Percentiles rank a stretch among this genome's conserved stretches.
These are phyloP conservation scores for Coregonus suidteri DNA, from an alignment of 2,797 vertebrate species.

Conservation along the genomic window DNA sequence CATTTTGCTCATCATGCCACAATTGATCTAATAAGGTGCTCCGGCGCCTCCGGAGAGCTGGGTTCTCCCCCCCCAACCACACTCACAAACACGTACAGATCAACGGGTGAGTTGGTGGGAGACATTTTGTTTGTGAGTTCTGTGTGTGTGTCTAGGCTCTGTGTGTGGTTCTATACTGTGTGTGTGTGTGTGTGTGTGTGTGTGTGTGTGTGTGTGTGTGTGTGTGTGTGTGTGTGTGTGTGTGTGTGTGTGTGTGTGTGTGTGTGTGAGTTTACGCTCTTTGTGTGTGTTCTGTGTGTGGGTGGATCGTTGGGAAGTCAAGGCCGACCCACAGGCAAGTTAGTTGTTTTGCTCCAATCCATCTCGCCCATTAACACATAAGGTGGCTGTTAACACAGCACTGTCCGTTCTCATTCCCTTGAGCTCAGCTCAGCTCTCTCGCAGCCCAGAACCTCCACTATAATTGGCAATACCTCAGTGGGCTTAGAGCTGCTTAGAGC, in stretches of 20 bases:
- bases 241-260: slow-evolving; percentile 8
- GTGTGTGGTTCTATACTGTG: slow-evolving; percentile 23
- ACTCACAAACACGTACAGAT: no score
- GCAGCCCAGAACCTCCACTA: neutral
- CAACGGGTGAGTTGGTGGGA: no score
- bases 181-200: slow-evolving; percentile 1
- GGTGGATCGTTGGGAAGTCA: neutral
- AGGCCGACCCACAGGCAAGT: neutral
- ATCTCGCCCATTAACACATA: slow-evolving; percentile 44
- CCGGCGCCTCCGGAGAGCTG: no score
- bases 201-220: neutral
- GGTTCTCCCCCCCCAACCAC: no score
- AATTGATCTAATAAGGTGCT: slow-evolving; percentile 65
- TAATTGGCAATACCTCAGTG: neutral
- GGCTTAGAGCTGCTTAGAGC: neutral
- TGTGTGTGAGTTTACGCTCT: neutral
- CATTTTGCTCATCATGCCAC: slow-evolving; percentile 75
- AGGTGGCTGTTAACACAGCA: slow-evolving; percentile 46
- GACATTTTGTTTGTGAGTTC: no score
- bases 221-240: slow-evolving; percentile 10
- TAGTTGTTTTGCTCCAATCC: slow-evolving; percentile 16
- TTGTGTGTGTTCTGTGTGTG: neutral
- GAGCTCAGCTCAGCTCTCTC: neutral
- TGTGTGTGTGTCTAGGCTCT: no score
- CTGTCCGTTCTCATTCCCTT: slow-evolving; percentile 24